phyloP scores from a whole-genome alignment of 2,888 invertebrate species.

The Phragmatobia fuliginosa region DNA sequence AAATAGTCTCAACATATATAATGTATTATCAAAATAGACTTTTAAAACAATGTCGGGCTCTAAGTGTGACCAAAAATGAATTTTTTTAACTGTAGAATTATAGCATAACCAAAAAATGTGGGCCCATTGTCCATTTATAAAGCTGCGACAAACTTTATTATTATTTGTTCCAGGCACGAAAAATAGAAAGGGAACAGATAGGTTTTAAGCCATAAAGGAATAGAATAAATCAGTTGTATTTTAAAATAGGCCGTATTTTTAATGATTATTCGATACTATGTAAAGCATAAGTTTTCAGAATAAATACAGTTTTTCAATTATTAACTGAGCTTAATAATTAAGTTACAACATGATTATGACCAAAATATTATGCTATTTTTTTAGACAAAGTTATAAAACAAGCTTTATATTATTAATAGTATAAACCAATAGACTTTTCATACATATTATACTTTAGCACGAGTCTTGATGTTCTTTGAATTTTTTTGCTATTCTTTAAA shows the following conservation, averaged over 20 bases:
- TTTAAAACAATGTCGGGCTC: background rate
- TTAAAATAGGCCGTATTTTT: constrained; percentile 24
- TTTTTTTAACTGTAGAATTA: constrained; percentile 57
- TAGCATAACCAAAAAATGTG: constrained; percentile 55
- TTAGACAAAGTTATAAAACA: too few relatives aligned
- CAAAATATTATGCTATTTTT: too few relatives aligned
- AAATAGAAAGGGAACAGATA: constrained; percentile 70
- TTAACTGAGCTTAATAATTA: background rate
- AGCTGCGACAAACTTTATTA: constrained; percentile 67
- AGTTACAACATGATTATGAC: too few relatives aligned
- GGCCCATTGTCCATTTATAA: constrained; percentile 63
- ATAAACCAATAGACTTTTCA: too few relatives aligned
- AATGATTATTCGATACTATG: background rate
- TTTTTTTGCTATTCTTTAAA: too few relatives aligned
- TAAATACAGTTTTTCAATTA: background rate
- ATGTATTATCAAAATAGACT: background rate
- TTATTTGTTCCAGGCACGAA: constrained; percentile 73
- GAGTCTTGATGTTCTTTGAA: too few relatives aligned
- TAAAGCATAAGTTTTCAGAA: background rate
- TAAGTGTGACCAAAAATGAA: constrained; percentile 26
- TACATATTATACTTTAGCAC: too few relatives aligned
- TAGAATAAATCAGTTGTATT: constrained; percentile 40
- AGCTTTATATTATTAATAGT: too few relatives aligned
- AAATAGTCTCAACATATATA: background rate
- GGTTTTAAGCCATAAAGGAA: constrained; percentile 56